Base-by-base conservation (phyloP, 2,113 vertebrate genomes). In the Anguilla rostrata region DNA sequence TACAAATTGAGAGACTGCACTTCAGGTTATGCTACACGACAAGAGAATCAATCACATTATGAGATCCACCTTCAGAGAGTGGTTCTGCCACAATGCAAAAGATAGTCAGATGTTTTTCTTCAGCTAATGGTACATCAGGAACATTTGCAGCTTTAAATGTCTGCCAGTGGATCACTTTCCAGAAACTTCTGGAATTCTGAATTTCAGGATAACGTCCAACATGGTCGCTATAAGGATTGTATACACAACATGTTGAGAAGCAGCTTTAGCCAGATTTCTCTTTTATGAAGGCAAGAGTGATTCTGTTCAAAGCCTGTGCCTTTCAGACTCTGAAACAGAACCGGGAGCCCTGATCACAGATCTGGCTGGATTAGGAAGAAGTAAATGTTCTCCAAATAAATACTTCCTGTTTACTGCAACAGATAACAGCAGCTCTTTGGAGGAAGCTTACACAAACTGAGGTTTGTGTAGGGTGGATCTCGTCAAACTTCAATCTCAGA, bases 341-440 rank as follows among this genome's bases (percentile, higher is more conserved):
- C 26, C 5, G 1, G 26, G 34, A 75, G 1, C 71, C 71, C 26
- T 39, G 3, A 49, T 26, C 43, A 46, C 8, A 18, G 41, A 56
- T 79, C 41, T 53, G 83, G 12, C 79, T 86, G 78, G 63, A 60
- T 75, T 14, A 53, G 8, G 34, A 60, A 0, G 57, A 71, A 87
- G 83, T n/a, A 80, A 1, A 82, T 83, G 86, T 86, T 79, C 82
- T 82, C 66, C 40, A 83, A 63, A 83, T 0, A 60, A 87, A 88
- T 83, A 91, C 92, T 94, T 95, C 94, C 93, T 93, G 92, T 85
- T 93, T 83, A 85, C 84, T 84, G 87, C 82, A 86, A 11, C 11
- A 57, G 89, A 92, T 91, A 88, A 87, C 43, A 22, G 39, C 1
- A 66, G 56, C 63, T 90, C 92, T 86, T 40, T 0, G 83, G 90